These are phyloP conservation scores for Platalea minor DNA, from an alignment of 2,797 vertebrate species.

Conservation along the genomic window DNA sequence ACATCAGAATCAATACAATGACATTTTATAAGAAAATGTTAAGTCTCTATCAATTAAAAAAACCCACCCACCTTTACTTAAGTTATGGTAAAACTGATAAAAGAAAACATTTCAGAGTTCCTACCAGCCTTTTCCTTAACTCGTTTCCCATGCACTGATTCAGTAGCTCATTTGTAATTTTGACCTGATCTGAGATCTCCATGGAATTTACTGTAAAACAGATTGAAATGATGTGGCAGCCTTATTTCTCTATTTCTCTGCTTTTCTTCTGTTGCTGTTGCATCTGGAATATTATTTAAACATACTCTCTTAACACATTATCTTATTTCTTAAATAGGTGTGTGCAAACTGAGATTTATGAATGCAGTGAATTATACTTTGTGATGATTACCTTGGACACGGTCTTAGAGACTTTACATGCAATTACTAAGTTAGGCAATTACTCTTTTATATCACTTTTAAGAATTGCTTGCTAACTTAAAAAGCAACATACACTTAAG, in stretches of 20 bases:
- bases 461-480: not conserved
- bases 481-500: not conserved
- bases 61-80: rapidly evolving
- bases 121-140: not conserved
- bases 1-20: not conserved
- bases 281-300: not conserved
- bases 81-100: not conserved
- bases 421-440: not conserved
- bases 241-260: not conserved
- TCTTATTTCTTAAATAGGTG: not conserved
- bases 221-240: not conserved
- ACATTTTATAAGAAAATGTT: not conserved
- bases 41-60: not conserved
- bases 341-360: not conserved
- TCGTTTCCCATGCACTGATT: not conserved
- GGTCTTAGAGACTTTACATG: not conserved
- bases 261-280: not conserved
- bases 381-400: not conserved
- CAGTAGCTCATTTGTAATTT: not conserved
- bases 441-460: not conserved
- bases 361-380: not conserved
- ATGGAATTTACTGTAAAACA: not conserved
- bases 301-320: not conserved
- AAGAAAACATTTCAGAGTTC: not conserved
- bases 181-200: not conserved